Evolutionary conservation across 2,113 vertebrate genomes (phyloP), one percentile per base, ranked within the genome.

Genomic region (Lethenteron camtschaticum): DNA sequence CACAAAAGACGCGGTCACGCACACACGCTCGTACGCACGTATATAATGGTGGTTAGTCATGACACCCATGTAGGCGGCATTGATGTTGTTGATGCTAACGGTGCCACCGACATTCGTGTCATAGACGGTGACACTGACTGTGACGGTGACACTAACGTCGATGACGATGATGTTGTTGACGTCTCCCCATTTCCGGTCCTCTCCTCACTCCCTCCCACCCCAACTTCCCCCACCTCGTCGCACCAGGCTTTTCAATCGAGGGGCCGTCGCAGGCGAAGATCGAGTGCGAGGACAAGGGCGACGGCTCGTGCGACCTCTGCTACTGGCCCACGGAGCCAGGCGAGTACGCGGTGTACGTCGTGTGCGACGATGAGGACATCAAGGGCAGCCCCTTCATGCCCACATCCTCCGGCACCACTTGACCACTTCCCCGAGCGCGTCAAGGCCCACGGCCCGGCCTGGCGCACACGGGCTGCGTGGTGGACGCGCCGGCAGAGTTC

Each of bases 351-450:
- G 87, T 96, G 55, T 90, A 96, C 0, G 89, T 96, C 73, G 88
- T 96, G n/a, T 96, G 90, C 9, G 90, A 96, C 0, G 90, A 95
- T 0, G 89, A 96, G 72, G 90, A 96, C 77, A 92, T 96, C 76
- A 83, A 83, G 8, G 85, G 89, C 81, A 94, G 89, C 2, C 89
- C 90, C 2, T 96, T 90, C 79, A 90, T 96, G 89, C 90, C 2
- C 84, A 85, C 75, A 85, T 95, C 73, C 82, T 86, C n/a, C 88
- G 0, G 80, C 83, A 8, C 80, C 82, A 18, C 78, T 70, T 0
- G 81, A 86, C 57, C 77, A 81, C 70, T 86, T 83, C 75, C 86
- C 89, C 0, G 88, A 95, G 68, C 71, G 94, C 89, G 85, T 95
- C 60, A 88, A 83, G 69, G 89, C 88, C 69, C 87, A 78, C 0